Percentiles rank a stretch among this genome's conserved stretches.
These are phyloP conservation scores for Tyrophagus putrescentiae DNA, from an alignment of 1,140 invertebrate genomes.

Conservation along the genomic window DNA sequence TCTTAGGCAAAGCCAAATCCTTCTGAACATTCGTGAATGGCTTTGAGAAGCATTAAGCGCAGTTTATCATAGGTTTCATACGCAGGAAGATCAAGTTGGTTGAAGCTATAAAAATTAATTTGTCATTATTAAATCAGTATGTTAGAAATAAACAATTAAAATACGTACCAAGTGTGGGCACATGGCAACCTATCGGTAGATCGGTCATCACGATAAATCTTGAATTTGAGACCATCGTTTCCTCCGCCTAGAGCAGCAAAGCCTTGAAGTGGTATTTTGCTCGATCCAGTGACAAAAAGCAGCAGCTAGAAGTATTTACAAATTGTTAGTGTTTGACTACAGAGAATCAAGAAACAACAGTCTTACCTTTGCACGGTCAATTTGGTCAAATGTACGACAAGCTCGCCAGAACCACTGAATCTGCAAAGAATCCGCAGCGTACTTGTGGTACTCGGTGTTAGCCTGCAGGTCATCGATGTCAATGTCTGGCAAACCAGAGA, in stretches of 20 bases:
- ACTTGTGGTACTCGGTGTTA: conserved; percentile 86
- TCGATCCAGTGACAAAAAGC: conserved; percentile 73
- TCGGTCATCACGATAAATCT: conserved; percentile 80
- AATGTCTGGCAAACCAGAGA: conserved; percentile 77
- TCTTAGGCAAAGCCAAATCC: conserved; percentile 86
- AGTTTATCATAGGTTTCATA: conserved; percentile 89
- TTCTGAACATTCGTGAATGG: conserved; percentile 84
- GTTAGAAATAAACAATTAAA: conserved; percentile 43
- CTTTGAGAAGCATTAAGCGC: conserved; percentile 64
- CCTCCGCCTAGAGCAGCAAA: conserved; percentile 81
- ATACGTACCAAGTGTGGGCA: conserved; percentile 79
- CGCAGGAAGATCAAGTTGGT: conserved; percentile 80
- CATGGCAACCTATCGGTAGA: conserved; percentile 79
- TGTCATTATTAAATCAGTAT: not conserved
- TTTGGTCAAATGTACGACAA: conserved; percentile 76
- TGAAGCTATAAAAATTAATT: conserved; percentile 52
- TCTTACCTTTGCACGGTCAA: conserved; percentile 79
- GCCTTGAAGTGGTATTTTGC: conserved; percentile 85
- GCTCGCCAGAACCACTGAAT: conserved; percentile 94
- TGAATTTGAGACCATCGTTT: conserved; percentile 89
- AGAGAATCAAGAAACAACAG: too few relatives aligned
- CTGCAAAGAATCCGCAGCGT: conserved; percentile 71
- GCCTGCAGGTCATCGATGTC: conserved; percentile 82
- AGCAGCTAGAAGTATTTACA: too few relatives aligned
- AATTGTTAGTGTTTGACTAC: too few relatives aligned